These are phyloP conservation scores for Coelinius sp. DNA, from an alignment of 2,888 invertebrate species.

Conservation along the genomic window DNA sequence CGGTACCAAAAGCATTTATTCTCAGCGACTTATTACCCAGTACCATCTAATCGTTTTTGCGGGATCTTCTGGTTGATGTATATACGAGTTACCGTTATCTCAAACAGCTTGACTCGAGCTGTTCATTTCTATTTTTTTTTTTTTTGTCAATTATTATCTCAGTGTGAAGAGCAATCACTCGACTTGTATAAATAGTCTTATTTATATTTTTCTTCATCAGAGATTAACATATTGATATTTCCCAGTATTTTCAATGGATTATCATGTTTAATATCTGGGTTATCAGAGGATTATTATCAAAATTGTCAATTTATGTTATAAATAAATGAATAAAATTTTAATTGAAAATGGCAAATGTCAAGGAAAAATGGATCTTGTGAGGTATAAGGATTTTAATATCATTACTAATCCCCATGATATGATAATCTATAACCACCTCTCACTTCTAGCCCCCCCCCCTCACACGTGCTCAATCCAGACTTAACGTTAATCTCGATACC, in stretches of 20 bases:
- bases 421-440: constrained; percentile 52
- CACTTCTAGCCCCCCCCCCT: not conserved
- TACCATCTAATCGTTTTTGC: constrained; percentile 19
- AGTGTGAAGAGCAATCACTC: not conserved
- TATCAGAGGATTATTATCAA: not conserved
- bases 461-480: constrained; percentile 59
- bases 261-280: not conserved
- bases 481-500: constrained; percentile 58
- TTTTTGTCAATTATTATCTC: not conserved
- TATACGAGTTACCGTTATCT: constrained; percentile 11
- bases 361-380: not conserved
- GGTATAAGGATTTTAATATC: constrained; percentile 53
- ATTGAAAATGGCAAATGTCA: not conserved
- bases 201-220: not conserved
- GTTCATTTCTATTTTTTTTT: not conserved
- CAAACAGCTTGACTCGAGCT: not conserved
- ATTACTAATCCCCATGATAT: constrained; percentile 52
- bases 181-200: not conserved
- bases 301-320: not conserved
- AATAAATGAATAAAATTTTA: not conserved
- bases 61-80: not conserved
- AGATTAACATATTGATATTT: not conserved
- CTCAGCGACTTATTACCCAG: constrained; percentile 2
- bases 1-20: not conserved
- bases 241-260: not conserved